These are phyloP conservation scores for Tenebrosternarchus preto DNA, from an alignment of 2,113 vertebrate species.

Conservation along the genomic window DNA sequence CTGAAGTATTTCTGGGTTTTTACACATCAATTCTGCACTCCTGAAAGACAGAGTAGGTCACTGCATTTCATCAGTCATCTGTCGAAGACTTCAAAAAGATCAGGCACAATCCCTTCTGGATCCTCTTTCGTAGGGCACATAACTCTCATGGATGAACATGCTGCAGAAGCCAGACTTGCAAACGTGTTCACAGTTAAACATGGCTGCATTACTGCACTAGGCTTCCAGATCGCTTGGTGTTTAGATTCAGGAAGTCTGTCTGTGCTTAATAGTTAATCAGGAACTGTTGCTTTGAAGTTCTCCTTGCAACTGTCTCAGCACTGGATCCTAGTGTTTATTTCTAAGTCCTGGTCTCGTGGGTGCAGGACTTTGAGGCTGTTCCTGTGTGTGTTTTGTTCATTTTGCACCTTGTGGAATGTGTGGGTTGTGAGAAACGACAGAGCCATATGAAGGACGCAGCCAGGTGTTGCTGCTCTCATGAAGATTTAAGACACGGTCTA, in stretches of 20 bases:
- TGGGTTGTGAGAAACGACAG: no score
- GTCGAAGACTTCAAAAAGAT: slow-evolving; percentile 23
- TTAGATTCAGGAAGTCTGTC: neutral
- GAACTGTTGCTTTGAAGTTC: neutral
- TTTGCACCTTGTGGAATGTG: no score
- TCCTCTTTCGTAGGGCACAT: slow-evolving; percentile 22
- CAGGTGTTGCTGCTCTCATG: no score
- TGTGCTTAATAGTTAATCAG: neutral
- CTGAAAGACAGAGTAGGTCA: slow-evolving; percentile 2
- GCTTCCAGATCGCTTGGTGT: neutral
- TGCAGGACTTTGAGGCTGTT: no score
- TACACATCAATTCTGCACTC: slow-evolving; percentile 14
- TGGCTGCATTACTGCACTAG: neutral
- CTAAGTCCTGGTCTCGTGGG: no score
- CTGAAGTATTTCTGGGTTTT: slow-evolving; percentile 43
- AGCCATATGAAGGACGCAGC: no score
- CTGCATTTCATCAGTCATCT: neutral
- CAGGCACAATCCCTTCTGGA: slow-evolving; percentile 4
- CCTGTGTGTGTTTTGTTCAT: no score
- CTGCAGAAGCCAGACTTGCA: neutral
- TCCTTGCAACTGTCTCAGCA: neutral
- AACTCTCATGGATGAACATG: neutral
- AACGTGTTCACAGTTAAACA: neutral
- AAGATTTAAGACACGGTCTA: no score
- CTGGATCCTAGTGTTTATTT: no score